A percentile compares a stretch with the other conserved stretches of the same genome.
phyloP scores from a whole-genome alignment of 2,113 vertebrate species.

The Beaufortia kweichowensis region DNA sequence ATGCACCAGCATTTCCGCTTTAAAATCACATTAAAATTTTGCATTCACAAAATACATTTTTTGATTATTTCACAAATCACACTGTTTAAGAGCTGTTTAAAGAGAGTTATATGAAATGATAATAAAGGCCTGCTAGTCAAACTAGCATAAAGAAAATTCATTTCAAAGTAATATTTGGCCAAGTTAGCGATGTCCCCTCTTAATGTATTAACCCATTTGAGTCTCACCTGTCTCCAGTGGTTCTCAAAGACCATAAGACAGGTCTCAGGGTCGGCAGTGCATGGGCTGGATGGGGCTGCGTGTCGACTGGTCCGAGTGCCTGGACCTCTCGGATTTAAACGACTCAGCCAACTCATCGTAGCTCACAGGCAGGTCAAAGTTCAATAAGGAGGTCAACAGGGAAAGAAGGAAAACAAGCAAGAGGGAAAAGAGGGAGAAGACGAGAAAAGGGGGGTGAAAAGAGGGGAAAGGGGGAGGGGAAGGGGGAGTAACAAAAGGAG shows the following conservation, averaged over 20 bases:
- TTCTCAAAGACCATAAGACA: constrained; percentile 98
- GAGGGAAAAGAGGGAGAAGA: neutral
- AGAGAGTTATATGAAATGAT: too few species aligned
- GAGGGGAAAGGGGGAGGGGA: neutral
- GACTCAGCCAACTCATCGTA: constrained; percentile 95
- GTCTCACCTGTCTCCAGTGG: constrained; percentile 92
- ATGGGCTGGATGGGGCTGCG: constrained; percentile 76
- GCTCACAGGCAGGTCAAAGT: constrained; percentile 50
- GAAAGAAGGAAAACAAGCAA: neutral
- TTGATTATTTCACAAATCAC: too few species aligned
- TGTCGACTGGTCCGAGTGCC: constrained; percentile 76
- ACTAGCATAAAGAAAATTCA: neutral
- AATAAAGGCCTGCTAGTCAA: too few species aligned
- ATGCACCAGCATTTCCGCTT: neutral
- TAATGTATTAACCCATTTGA: neutral
- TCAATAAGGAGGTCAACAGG: constrained; percentile 23
- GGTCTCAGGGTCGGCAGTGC: constrained; percentile 91
- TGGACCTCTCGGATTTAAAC: constrained; percentile 81
- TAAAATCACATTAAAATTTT: neutral
- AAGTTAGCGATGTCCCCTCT: too few species aligned
- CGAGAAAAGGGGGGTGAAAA: constrained; percentile 7
- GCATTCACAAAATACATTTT: neutral
- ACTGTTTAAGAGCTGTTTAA: too few species aligned
- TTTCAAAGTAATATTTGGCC: neutral
- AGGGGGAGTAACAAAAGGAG: constrained; percentile 13